Evolutionary conservation across 2,888 invertebrate genomes (phyloP).

Genomic region (Brenthis daphne): DNA sequence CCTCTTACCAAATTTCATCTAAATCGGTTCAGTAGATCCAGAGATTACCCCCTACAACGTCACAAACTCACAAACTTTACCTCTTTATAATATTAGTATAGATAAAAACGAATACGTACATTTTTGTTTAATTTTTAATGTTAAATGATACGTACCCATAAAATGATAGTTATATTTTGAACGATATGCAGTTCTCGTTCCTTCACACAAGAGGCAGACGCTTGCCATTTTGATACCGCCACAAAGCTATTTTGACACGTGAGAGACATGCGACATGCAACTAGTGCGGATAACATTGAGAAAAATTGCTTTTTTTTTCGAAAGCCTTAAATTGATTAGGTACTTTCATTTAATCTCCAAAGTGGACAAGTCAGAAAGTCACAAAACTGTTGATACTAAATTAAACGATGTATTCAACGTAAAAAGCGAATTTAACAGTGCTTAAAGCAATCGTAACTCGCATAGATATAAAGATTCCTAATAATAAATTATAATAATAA

Average conservation of each 20-base stretch:
- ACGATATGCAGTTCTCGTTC: constrained; percentile 18
- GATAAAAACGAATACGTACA: too few relatives aligned
- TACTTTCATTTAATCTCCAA: too few relatives aligned
- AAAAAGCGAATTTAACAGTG: not conserved
- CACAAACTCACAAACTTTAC: too few relatives aligned
- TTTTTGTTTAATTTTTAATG: not conserved
- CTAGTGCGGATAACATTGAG: constrained; percentile 10
- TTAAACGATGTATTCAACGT: not conserved
- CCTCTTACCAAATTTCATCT: too few relatives aligned
- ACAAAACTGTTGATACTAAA: too few relatives aligned
- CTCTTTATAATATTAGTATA: too few relatives aligned
- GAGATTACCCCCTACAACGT: too few relatives aligned
- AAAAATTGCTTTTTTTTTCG: too few relatives aligned
- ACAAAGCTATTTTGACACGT: constrained; percentile 22
- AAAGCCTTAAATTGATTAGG: too few relatives aligned
- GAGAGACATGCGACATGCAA: constrained; percentile 14
- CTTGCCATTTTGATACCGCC: constrained; percentile 21
- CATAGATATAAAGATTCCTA: not conserved
- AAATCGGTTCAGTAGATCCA: too few relatives aligned
- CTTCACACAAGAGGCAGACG: constrained; percentile 12
- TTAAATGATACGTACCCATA: constrained; percentile 3
- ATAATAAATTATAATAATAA: too few relatives aligned
- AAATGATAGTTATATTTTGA: constrained; percentile 5
- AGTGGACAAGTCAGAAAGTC: too few relatives aligned
- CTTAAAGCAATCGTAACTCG: not conserved